These are phyloP conservation scores for Phaetusa simplex DNA, from an alignment of 2,113 vertebrate species.

Conservation along the genomic window DNA sequence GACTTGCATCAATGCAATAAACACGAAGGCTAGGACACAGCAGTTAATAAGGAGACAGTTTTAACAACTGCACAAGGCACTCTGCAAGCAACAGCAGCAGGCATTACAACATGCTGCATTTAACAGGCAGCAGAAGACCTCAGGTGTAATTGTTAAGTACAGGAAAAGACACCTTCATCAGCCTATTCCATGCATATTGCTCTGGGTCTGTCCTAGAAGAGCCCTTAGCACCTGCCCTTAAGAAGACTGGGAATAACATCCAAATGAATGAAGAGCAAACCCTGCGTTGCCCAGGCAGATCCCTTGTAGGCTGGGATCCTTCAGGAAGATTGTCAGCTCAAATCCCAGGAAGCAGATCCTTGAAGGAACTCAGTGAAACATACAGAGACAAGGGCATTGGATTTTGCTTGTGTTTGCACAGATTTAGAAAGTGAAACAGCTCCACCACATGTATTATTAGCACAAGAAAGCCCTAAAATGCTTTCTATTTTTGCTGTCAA, in stretches of 20 bases:
- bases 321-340: neutral
- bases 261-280: neutral
- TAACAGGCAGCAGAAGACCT: neutral
- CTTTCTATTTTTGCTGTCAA: neutral
- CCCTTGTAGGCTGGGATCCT: neutral
- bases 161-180: neutral
- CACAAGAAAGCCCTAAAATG: neutral
- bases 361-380: neutral
- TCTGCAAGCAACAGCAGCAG: neutral
- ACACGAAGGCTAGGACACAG: neutral
- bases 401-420: neutral
- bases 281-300: neutral
- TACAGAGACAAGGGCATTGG: neutral
- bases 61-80: neutral
- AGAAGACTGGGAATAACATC: neutral
- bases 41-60: neutral
- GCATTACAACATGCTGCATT: neutral
- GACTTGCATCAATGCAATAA: neutral
- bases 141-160: neutral
- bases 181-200: neutral
- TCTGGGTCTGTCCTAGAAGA: neutral
- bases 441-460: neutral
- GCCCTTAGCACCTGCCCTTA: neutral
- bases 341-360: neutral
- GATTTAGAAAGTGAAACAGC: neutral